A percentile compares a stretch with the other conserved stretches of the same genome.
These are phyloP conservation scores for Oryzias javanicus DNA, from an alignment of 2,113 vertebrate species.

Conservation along the genomic window DNA sequence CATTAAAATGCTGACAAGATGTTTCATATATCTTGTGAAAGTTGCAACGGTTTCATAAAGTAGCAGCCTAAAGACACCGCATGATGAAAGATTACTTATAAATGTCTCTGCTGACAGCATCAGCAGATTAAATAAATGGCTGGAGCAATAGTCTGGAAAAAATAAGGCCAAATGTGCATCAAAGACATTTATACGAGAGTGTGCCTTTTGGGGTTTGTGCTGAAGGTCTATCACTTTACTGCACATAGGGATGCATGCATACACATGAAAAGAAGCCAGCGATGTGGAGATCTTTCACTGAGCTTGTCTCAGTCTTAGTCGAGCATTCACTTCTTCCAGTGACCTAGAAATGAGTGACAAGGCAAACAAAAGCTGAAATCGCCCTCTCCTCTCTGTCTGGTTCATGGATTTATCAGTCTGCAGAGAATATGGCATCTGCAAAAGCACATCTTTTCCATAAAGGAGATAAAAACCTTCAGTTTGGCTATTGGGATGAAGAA, in stretches of 20 bases:
- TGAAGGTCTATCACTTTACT: slow-evolving; percentile 43
- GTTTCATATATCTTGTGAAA: slow-evolving; percentile 13
- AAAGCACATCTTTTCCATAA: not conserved
- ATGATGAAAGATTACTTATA: slow-evolving; percentile 27
- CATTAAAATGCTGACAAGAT: too few relatives aligned
- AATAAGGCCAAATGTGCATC: not conserved
- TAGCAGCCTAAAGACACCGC: slow-evolving; percentile 11
- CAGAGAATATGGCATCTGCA: not conserved
- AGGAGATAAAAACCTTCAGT: not conserved
- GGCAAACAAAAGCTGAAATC: slow-evolving; percentile 36
- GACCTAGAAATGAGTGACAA: slow-evolving; percentile 70
- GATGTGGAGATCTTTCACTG: slow-evolving; percentile 46
- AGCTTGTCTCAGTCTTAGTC: slow-evolving; percentile 58
- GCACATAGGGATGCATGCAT: slow-evolving; percentile 18
- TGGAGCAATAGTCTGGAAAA: slow-evolving; percentile 1
- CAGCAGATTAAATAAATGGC: not conserved
- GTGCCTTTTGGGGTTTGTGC: slow-evolving; percentile 14
- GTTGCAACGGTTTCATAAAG: slow-evolving; percentile 26
- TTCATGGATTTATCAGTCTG: slow-evolving; percentile 22
- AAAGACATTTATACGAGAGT: not conserved
- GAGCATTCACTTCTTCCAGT: slow-evolving; percentile 54
- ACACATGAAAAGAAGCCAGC: slow-evolving; percentile 9
- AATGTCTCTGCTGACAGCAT: slow-evolving; percentile 9
- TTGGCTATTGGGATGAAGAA: too few relatives aligned
- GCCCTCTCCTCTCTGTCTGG: slow-evolving; percentile 14